These are phyloP conservation scores for Mungos mungo DNA, from an alignment of 2,113 vertebrate genomes.

Conservation along the genomic window DNA sequence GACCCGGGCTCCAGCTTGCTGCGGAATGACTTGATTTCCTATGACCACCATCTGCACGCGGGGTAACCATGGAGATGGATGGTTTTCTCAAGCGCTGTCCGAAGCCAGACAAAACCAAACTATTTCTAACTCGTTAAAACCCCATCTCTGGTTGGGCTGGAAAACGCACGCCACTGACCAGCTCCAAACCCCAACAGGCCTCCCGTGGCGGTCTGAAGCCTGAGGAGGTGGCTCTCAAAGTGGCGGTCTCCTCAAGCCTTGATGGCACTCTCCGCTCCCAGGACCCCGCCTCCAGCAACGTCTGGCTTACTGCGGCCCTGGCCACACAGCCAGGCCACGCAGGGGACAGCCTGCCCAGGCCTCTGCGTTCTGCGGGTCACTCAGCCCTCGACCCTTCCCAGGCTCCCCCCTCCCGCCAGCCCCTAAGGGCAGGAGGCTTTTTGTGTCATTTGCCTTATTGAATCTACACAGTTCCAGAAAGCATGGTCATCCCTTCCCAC, in stretches of 20 bases:
- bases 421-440: background rate
- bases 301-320: background rate
- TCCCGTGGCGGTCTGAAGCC: background rate
- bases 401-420: too few species aligned
- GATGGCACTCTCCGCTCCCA: background rate
- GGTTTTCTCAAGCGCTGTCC: background rate
- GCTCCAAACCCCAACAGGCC: background rate
- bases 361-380: background rate
- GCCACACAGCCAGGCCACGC: background rate
- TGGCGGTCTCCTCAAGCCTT: background rate
- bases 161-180: background rate
- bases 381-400: fast-evolving
- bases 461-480: background rate
- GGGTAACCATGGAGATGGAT: background rate
- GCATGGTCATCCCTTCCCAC: background rate
- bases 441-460: background rate
- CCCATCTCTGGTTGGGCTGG: background rate
- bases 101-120: background rate
- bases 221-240: background rate
- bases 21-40: background rate
- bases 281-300: background rate
- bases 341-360: background rate
- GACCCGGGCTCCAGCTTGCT: background rate
- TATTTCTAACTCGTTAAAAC: background rate
- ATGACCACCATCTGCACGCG: background rate